phyloP scores from a whole-genome alignment of 2,113 vertebrate genomes.

The Hippocampus guttulatus region DNA sequence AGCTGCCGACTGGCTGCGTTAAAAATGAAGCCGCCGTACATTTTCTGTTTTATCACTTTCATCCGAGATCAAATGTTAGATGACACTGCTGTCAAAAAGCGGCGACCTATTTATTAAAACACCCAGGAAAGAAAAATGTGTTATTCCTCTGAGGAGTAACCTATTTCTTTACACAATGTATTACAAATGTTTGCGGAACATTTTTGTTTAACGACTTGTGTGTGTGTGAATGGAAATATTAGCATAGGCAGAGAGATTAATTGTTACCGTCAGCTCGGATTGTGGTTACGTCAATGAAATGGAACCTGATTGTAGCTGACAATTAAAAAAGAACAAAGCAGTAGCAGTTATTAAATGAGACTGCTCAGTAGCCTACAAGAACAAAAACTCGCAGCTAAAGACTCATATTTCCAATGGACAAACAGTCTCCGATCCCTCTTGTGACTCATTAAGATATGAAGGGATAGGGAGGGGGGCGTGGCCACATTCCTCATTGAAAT shows the following conservation, averaged over 20 bases:
- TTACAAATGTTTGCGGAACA: conserved; percentile 8
- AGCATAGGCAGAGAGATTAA: background rate
- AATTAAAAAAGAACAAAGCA: background rate
- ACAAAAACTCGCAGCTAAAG: too few species aligned
- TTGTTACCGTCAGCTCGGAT: background rate
- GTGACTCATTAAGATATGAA: too few species aligned
- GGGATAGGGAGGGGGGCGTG: too few species aligned
- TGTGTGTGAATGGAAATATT: background rate
- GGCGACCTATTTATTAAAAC: background rate
- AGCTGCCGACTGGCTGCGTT: background rate
- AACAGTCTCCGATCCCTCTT: too few species aligned
- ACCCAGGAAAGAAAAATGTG: background rate
- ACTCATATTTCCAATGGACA: too few species aligned
- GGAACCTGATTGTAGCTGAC: background rate
- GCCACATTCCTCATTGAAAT: too few species aligned
- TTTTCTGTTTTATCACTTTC: conserved; percentile 2
- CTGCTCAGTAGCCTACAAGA: too few species aligned
- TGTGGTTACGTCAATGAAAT: background rate
- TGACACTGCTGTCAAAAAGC: background rate
- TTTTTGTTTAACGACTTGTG: conserved; percentile 1
- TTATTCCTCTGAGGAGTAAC: conserved; percentile 1
- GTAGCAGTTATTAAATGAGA: background rate
- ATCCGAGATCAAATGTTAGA: conserved; percentile 5
- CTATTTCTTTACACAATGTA: conserved; percentile 5
- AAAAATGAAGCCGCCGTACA: background rate